Percentiles rank a stretch among this genome's conserved stretches.
Evolutionary conservation across 1,140 invertebrate genomes (phyloP).

Genomic region (Holotrichia oblita): DNA sequence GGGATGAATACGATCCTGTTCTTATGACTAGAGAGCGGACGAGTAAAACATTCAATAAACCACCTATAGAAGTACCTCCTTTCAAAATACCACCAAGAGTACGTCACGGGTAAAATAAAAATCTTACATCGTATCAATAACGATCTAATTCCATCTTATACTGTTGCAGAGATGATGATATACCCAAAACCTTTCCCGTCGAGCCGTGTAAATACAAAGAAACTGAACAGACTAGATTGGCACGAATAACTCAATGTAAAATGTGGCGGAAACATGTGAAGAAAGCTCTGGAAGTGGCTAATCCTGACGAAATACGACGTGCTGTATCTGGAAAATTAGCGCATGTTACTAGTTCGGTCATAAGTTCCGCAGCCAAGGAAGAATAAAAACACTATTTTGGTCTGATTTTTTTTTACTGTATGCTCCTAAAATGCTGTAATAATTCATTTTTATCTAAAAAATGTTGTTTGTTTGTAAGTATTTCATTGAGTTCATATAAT

Average conservation of each 20-base stretch:
- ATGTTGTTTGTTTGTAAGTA: conserved; percentile 55
- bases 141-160: too few species aligned
- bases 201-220: conserved; percentile 27
- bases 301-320: not conserved
- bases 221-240: conserved; percentile 27
- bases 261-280: conserved; percentile 40
- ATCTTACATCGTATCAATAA: too few species aligned
- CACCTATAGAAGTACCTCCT: too few species aligned
- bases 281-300: not conserved
- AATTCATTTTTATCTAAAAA: conserved; percentile 52
- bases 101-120: too few species aligned
- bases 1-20: too few species aligned
- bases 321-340: not conserved
- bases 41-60: too few species aligned
- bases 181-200: conserved; percentile 42
- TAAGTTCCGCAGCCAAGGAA: not conserved
- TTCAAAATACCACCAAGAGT: too few species aligned
- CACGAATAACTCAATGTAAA: conserved; percentile 39
- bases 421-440: conserved; percentile 45
- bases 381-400: not conserved
- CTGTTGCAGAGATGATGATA: not conserved
- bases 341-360: not conserved
- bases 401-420: not conserved
- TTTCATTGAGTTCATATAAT: conserved; percentile 69
- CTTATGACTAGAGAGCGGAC: too few species aligned